Evolutionary conservation across 2,888 invertebrate genomes (phyloP).

Genomic region (Pseudococcus viburni): DNA sequence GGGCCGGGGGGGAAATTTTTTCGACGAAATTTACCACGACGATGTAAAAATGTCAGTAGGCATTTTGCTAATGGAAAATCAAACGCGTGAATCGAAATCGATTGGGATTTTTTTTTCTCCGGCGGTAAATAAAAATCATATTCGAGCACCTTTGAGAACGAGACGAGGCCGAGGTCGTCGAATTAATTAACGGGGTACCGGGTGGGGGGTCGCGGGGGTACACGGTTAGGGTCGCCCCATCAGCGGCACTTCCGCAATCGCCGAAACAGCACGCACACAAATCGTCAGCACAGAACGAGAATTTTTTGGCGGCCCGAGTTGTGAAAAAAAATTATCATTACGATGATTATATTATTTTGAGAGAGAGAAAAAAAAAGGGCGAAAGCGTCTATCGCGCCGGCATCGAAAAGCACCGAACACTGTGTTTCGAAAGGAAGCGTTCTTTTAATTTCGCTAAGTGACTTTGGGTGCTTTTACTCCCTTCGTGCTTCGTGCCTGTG

Average conservation of each 20-base stretch:
- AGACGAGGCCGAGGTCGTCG: conserved; percentile 14
- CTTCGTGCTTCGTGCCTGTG: conserved; percentile 22
- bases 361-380: not conserved
- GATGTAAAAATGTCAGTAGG: not conserved
- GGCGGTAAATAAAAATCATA: conserved; percentile 7
- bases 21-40: not conserved
- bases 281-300: conserved; percentile 49
- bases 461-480: conserved; percentile 41
- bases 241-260: conserved; percentile 11
- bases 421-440: conserved; percentile 57
- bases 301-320: conserved; percentile 49
- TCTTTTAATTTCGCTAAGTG: conserved; percentile 66
- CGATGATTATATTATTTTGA: conserved; percentile 36
- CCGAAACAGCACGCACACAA: conserved; percentile 47
- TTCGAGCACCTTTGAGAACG: not conserved
- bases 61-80: not conserved
- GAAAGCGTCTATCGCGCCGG: conserved; percentile 51
- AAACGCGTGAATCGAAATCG: not conserved
- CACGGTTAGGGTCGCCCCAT: conserved; percentile 12
- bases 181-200: conserved; percentile 13
- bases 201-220: not conserved
- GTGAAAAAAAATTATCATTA: conserved; percentile 54
- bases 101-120: not conserved
- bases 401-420: conserved; percentile 59
- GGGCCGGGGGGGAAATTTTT: not conserved